Evolutionary conservation across 2,113 vertebrate genomes (phyloP).

Genomic region (Amia ocellicauda): DNA sequence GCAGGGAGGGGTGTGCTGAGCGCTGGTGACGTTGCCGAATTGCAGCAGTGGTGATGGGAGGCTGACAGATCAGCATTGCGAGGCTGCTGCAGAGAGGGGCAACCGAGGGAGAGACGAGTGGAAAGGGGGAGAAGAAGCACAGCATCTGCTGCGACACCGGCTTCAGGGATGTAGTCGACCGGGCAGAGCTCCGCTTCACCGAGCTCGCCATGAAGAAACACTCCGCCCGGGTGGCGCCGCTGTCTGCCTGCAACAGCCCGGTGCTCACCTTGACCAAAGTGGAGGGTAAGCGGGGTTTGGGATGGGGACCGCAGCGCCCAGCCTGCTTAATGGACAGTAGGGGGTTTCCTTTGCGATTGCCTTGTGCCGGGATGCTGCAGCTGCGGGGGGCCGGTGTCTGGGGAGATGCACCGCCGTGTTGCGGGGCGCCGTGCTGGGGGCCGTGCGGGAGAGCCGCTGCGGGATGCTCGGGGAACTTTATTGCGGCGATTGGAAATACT

Average conservation of each 20-base stretch:
- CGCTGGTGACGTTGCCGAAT: slow-evolving; percentile 52
- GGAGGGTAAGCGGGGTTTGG: slow-evolving; percentile 74
- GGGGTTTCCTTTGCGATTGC: too few relatives aligned
- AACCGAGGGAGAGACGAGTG: slow-evolving; percentile 20
- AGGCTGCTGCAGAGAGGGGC: slow-evolving; percentile 35
- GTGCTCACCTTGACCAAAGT: slow-evolving; percentile 95
- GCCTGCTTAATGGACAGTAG: too few relatives aligned
- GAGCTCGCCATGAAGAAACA: slow-evolving; percentile 93
- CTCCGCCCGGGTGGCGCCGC: slow-evolving; percentile 89
- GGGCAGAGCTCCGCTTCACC: slow-evolving; percentile 67
- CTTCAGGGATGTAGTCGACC: slow-evolving; percentile 83
- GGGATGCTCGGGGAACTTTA: too few relatives aligned
- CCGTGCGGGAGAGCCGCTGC: too few relatives aligned
- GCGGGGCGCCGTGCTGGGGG: too few relatives aligned
- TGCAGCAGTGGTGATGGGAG: slow-evolving; percentile 54
- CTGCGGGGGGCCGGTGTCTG: too few relatives aligned
- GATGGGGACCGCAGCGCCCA: too few relatives aligned
- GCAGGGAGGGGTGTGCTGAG: slow-evolving; percentile 9
- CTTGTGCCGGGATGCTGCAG: too few relatives aligned
- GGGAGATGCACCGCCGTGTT: too few relatives aligned
- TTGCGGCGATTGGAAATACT: too few relatives aligned
- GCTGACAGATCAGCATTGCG: slow-evolving; percentile 42
- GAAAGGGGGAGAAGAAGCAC: background rate
- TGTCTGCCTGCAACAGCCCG: slow-evolving; percentile 93
- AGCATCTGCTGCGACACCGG: slow-evolving; percentile 44